Conservation (phyloP, 2,888 invertebrate species). For the Leptinotarsa peninsularis region DNA sequence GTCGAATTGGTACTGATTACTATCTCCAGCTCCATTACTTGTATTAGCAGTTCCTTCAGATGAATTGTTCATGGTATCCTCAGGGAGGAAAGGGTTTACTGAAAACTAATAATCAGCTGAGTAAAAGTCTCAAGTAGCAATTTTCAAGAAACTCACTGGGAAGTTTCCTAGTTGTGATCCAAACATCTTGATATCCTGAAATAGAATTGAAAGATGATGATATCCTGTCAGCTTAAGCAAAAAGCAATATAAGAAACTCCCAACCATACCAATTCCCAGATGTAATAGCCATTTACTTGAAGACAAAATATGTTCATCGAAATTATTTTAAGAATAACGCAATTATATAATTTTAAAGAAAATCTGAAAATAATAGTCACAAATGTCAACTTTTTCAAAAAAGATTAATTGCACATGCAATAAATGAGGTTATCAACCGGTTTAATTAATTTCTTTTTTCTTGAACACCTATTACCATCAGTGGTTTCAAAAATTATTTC, state of each 20-base stretch:
- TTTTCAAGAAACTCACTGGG: slow-evolving; percentile 46
- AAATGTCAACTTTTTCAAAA: slow-evolving; percentile 32
- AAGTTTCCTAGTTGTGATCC: slow-evolving; percentile 49
- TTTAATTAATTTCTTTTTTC: slow-evolving; percentile 22
- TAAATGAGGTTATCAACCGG: slow-evolving; percentile 40
- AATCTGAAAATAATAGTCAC: neutral
- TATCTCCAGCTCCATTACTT: slow-evolving; percentile 61
- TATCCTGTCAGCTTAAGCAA: slow-evolving; percentile 22
- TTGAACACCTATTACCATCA: neutral
- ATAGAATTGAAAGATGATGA: slow-evolving; percentile 8
- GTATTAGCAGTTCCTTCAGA: slow-evolving; percentile 40
- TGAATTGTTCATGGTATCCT: slow-evolving; percentile 18
- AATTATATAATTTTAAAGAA: slow-evolving; percentile 28
- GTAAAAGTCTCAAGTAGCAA: neutral
- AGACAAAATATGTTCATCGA: slow-evolving; percentile 17
- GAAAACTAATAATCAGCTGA: slow-evolving; percentile 44
- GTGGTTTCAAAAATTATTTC: neutral
- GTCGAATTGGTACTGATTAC: slow-evolving; percentile 55
- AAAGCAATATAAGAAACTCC: slow-evolving; percentile 43
- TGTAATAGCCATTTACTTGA: slow-evolving; percentile 26
- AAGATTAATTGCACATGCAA: slow-evolving; percentile 37
- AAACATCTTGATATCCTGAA: slow-evolving; percentile 46
- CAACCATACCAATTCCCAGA: slow-evolving; percentile 44
- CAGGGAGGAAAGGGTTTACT: slow-evolving; percentile 41
- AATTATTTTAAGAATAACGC: neutral